A percentile compares a stretch with the other conserved stretches of the same genome.
Conservation (phyloP, 2,888 invertebrate genomes). For the Diplazon laetatorius region DNA sequence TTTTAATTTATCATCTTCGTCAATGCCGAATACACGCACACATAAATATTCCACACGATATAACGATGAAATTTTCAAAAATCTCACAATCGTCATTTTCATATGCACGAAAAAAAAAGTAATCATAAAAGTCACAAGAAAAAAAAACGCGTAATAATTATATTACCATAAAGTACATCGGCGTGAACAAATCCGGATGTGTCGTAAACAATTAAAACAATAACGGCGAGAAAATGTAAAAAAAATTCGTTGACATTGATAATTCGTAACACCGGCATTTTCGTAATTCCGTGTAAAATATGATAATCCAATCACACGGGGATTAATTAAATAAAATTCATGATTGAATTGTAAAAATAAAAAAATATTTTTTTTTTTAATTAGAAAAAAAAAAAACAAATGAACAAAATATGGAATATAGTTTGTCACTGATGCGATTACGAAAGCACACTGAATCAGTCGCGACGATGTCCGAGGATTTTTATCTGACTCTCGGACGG, state of each 20-base stretch:
- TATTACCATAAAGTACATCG: conserved; percentile 53
- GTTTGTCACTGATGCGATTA: conserved; percentile 32
- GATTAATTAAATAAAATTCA: too few species aligned
- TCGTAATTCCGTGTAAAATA: neutral
- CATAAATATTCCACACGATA: too few species aligned
- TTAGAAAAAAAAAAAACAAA: too few species aligned
- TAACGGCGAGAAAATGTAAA: conserved; percentile 3
- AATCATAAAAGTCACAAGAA: neutral
- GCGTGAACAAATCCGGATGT: conserved; percentile 10
- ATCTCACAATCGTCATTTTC: too few species aligned
- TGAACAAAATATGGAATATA: too few species aligned
- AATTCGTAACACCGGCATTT: neutral
- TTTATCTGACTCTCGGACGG: conserved; percentile 44
- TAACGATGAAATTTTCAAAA: too few species aligned
- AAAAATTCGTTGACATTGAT: conserved; percentile 2
- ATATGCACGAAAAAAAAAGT: too few species aligned
- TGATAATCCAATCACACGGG: too few species aligned
- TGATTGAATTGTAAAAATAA: too few species aligned
- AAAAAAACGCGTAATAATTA: neutral
- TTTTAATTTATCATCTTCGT: too few species aligned
- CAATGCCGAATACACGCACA: too few species aligned
- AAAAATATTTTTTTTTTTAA: too few species aligned
- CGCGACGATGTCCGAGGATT: conserved; percentile 37
- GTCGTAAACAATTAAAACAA: conserved; percentile 15
- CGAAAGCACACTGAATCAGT: conserved; percentile 39